Evolutionary conservation across 2,888 invertebrate genomes (phyloP), one percentile per base, ranked within the genome.

Genomic region (Furcula furcula): DNA sequence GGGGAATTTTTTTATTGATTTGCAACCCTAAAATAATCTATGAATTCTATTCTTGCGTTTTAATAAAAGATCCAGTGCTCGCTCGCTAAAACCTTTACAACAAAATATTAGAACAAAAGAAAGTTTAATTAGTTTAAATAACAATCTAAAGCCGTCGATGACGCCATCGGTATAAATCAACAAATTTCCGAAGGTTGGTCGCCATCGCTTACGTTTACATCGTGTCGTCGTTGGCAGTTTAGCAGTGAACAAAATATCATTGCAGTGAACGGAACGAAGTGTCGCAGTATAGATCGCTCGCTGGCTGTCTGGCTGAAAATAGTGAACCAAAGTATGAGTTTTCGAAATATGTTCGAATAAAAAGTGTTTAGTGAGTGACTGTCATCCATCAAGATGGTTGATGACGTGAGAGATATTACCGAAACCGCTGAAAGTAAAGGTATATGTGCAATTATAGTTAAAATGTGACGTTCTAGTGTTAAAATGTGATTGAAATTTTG

Each of bases 381-480:
- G 86, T 87, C 85, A 86, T 81, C 80, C 70, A 80, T 85, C 88
- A 88, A 88, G 78, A 88, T 88, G 88, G 88, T 85, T 83, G 88
- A 87, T 86, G 88, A 88, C 82, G 87, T 84, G 85, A 83, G 76
- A 81, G 79, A 87, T 79, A 76, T 83, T 78, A 75, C 74, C 68
- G 88, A 86, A 86, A 84, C 83, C 80, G 85, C 86, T 79, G 88
- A 88, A 81, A 84, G 79, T 73, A 85, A 84, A 87, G 88, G 88
- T 88, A 88, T 75, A 73, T 68, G 82, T 83, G 83, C 67, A 79
- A 79, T 82, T 78, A 70, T 74, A 75, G 72, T 78, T 73, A 44
- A 70, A 81, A 77, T 66, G 84, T 84, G 81, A 63, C 63, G 79
- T 81, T 84, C 68, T 76, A 77, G 81, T 84, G 85, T 73, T 63